A percentile compares a stretch with the other conserved stretches of the same genome.
These are phyloP conservation scores for Zaprionus camerounensis DNA, from an alignment of 1,140 invertebrate genomes.

Conservation along the genomic window DNA sequence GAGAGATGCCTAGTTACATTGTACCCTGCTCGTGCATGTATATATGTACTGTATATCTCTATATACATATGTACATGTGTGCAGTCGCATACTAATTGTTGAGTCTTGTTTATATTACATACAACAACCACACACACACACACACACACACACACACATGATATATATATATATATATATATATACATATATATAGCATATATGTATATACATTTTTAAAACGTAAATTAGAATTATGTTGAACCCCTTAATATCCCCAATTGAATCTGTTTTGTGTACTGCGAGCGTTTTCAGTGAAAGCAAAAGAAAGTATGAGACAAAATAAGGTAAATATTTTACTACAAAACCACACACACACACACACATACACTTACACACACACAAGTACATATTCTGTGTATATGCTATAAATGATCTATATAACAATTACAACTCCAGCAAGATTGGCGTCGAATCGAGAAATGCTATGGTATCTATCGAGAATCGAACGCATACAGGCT, in stretches of 20 bases:
- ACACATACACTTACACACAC: conserved; percentile 11
- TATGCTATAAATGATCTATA: conserved; percentile 33
- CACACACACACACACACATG: conserved; percentile 21
- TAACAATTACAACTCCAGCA: conserved; percentile 15
- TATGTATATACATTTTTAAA: conserved; percentile 34
- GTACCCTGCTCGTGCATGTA: conserved; percentile 45
- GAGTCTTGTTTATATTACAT: conserved; percentile 71
- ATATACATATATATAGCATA: conserved; percentile 49
- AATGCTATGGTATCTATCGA: background rate
- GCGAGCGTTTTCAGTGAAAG: conserved; percentile 80
- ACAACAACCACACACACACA: conserved; percentile 37
- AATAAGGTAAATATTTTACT: conserved; percentile 80
- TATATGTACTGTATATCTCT: conserved; percentile 27
- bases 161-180: conserved; percentile 5
- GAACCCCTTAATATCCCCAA: conserved; percentile 40
- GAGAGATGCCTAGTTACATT: conserved; percentile 27
- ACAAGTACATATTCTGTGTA: conserved; percentile 9
- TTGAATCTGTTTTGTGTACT: conserved; percentile 53
- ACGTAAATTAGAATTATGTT: conserved; percentile 71
- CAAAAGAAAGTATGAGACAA: conserved; percentile 19
- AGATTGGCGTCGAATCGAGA: conserved; percentile 5
- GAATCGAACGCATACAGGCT: conserved; percentile 51
- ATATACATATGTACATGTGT: conserved; percentile 46
- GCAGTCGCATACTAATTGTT: conserved; percentile 61
- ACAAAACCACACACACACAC: conserved; percentile 35